These are phyloP conservation scores for Acanthis flammea DNA, from an alignment of 2,797 vertebrate species.

Conservation along the genomic window DNA sequence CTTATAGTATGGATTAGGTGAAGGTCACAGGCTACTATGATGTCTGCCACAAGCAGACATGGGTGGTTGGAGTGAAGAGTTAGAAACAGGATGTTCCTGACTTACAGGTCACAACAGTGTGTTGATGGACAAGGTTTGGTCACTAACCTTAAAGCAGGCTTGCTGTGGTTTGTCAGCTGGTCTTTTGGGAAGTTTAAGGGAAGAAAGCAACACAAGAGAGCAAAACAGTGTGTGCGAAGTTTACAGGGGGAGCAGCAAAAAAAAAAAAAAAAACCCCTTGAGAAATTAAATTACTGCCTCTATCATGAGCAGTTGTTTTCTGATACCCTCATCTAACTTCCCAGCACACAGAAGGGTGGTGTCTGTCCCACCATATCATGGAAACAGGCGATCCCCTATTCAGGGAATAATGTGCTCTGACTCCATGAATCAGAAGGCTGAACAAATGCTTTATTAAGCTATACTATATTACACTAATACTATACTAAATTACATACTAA, in stretches of 20 bases:
- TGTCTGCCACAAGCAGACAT: neutral
- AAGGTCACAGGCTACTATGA: neutral
- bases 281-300: neutral
- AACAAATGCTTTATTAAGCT: neutral
- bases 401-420: neutral
- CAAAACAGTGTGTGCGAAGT: neutral
- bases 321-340: neutral
- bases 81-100: neutral
- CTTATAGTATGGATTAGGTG: neutral
- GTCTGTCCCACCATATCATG: neutral
- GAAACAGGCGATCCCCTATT: neutral
- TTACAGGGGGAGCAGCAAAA: neutral
- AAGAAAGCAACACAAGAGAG: neutral
- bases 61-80: neutral
- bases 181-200: neutral
- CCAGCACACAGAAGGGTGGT: neutral
- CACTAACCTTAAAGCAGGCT: neutral
- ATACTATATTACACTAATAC: neutral
- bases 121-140: neutral
- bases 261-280: neutral
- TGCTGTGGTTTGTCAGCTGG: neutral
- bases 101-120: neutral
- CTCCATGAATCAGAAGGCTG: neutral
- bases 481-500: neutral
- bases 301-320: neutral